Evolutionary conservation across 2,888 invertebrate species (phyloP).

Genomic region (Rotaria socialis): DNA sequence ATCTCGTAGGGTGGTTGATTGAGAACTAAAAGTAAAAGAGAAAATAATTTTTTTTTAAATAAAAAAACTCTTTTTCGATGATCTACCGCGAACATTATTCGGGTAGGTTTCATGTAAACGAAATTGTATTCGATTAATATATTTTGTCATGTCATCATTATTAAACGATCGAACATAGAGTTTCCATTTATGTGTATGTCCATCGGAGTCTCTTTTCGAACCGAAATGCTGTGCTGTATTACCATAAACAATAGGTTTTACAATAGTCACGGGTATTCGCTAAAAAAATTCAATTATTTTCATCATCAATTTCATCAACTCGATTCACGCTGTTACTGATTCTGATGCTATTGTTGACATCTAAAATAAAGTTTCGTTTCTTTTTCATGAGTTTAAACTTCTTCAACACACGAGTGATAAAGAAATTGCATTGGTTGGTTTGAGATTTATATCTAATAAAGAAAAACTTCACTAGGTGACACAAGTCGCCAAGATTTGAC

Average conservation of each 20-base stretch:
- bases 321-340: neutral
- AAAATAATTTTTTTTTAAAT: neutral
- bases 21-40: neutral
- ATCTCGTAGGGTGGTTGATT: slow-evolving; percentile 43
- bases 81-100: slow-evolving; percentile 37
- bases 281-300: neutral
- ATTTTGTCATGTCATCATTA: slow-evolving; percentile 38
- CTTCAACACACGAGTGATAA: neutral
- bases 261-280: slow-evolving; percentile 63
- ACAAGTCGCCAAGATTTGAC: neutral
- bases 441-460: neutral
- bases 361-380: neutral
- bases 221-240: slow-evolving; percentile 91
- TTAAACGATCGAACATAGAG: slow-evolving; percentile 43
- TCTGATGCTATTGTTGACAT: neutral
- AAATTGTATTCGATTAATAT: slow-evolving; percentile 42
- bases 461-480: slow-evolving; percentile 14
- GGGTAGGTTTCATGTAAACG: slow-evolving; percentile 46
- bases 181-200: slow-evolving; percentile 61
- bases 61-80: neutral
- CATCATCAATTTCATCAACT: neutral
- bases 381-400: no score
- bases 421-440: neutral
- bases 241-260: slow-evolving; percentile 92
- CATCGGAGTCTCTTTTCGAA: slow-evolving; percentile 90